Conservation (phyloP, 1,140 invertebrate genomes). For the Periplaneta americana region DNA sequence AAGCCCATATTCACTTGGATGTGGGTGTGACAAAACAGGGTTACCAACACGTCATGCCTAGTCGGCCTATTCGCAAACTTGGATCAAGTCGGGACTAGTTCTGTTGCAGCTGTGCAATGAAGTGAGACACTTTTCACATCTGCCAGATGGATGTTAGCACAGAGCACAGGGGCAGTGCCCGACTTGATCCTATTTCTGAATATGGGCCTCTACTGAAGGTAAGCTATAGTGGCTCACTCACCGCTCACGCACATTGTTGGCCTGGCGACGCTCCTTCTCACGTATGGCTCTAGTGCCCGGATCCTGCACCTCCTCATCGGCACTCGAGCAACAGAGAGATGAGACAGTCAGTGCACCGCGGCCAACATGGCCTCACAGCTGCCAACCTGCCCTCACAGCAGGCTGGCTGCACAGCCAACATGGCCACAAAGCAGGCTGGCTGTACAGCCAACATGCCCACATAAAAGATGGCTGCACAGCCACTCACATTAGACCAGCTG, state of each 20-base stretch:
- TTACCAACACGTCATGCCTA: not conserved
- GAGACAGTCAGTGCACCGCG: not conserved
- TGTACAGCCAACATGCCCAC: too few species aligned
- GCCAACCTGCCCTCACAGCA: too few species aligned
- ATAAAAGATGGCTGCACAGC: too few species aligned
- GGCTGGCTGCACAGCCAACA: too few species aligned
- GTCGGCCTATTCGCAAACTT: slow-evolving; percentile 5
- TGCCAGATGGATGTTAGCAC: not conserved
- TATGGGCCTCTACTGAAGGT: slow-evolving; percentile 4
- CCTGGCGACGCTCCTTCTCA: slow-evolving; percentile 93
- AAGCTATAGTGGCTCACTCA: slow-evolving; percentile 47
- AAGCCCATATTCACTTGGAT: not conserved
- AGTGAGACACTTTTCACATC: not conserved
- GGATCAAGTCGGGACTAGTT: slow-evolving; percentile 3
- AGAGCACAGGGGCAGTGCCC: not conserved
- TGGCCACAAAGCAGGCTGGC: too few species aligned
- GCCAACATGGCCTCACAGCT: not conserved
- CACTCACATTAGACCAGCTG: too few species aligned
- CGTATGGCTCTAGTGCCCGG: slow-evolving; percentile 88
- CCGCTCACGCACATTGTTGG: slow-evolving; percentile 98
- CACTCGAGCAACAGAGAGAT: slow-evolving; percentile 58
- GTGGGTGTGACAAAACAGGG: not conserved
- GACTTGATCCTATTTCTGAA: slow-evolving; percentile 8
- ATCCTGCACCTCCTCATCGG: slow-evolving; percentile 64
- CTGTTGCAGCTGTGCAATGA: not conserved